Percentiles rank a stretch among this genome's conserved stretches.
phyloP scores from a whole-genome alignment of 2,888 invertebrate species.

The Dexiosoma caninum region DNA sequence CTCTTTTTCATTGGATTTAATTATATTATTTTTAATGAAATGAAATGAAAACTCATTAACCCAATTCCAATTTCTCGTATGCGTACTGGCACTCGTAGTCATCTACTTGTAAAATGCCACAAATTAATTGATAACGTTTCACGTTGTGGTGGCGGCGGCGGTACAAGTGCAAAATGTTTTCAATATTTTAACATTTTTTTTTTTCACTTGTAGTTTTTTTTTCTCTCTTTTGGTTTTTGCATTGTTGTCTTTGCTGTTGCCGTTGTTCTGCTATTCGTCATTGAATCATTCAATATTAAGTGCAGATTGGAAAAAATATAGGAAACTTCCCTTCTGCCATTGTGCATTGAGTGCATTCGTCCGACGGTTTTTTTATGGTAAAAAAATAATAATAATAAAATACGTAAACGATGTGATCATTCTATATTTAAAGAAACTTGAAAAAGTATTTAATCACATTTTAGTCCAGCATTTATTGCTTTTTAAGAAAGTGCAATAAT shows the following conservation, averaged over 20 bases:
- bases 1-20: background rate
- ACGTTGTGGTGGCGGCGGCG: background rate
- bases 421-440: conserved; percentile 42
- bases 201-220: conserved; percentile 12
- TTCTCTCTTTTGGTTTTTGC: too few species aligned
- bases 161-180: conserved; percentile 32
- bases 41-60: conserved; percentile 59
- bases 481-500: conserved; percentile 46
- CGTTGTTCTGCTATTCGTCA: conserved; percentile 25
- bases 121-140: conserved; percentile 40
- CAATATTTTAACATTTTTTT: conserved; percentile 14
- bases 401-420: conserved; percentile 43
- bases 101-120: conserved; percentile 28
- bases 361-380: background rate
- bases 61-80: conserved; percentile 43
- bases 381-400: too few species aligned
- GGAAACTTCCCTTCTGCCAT: background rate
- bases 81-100: conserved; percentile 7
- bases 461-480: conserved; percentile 7
- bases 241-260: background rate
- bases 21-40: conserved; percentile 34
- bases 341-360: conserved; percentile 11
- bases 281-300: conserved; percentile 33
- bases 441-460: conserved; percentile 27
- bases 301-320: conserved; percentile 21